Conservation (phyloP, 2,797 vertebrate species). For the Dicrostonyx torquatus region DNA sequence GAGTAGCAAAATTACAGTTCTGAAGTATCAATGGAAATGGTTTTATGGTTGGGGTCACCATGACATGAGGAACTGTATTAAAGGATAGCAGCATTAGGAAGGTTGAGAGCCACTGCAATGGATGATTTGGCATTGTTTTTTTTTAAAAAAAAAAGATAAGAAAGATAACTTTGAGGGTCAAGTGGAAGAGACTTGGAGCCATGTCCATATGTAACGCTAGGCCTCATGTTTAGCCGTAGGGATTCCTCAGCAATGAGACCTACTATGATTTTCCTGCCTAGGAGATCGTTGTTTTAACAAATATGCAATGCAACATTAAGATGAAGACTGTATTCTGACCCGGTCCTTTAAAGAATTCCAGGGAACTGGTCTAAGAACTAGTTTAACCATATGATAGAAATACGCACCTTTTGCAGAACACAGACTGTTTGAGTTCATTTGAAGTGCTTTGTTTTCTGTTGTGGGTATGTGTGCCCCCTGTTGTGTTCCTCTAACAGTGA, state of each 20-base stretch:
- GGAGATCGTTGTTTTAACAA: neutral
- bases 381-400: neutral
- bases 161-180: neutral
- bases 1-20: neutral
- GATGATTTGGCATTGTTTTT: neutral
- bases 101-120: neutral
- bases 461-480: neutral
- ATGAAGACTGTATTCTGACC: slow-evolving; percentile 9
- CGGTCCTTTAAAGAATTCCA: slow-evolving; percentile 14
- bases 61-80: neutral
- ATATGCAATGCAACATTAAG: neutral
- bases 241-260: neutral
- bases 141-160: neutral
- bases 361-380: neutral
- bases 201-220: neutral
- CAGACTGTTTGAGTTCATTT: neutral
- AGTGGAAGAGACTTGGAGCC: neutral
- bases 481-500: neutral
- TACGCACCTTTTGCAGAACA: neutral
- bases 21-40: neutral
- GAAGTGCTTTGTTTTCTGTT: neutral
- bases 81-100: neutral
- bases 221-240: neutral
- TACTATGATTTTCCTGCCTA: neutral
- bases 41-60: neutral